Percentiles rank a stretch among this genome's conserved stretches.
phyloP scores from a whole-genome alignment of 2,113 vertebrate species.

The Rhinoderma darwinii region DNA sequence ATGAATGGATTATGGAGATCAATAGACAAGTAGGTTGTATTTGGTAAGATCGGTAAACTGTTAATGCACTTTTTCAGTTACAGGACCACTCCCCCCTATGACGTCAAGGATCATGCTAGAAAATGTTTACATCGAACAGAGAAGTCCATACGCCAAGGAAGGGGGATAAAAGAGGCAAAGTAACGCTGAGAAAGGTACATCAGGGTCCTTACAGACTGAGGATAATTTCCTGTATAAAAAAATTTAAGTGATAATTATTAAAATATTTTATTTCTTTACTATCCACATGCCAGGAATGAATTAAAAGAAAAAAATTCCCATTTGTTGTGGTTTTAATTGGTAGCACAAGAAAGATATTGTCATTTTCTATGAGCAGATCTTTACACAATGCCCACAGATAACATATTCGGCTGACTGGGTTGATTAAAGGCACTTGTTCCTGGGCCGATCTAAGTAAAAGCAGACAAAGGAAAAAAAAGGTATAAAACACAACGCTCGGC shows the following conservation, averaged over 20 bases:
- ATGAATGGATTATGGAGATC: not conserved
- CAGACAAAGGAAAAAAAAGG: conserved; percentile 2
- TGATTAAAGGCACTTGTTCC: conserved; percentile 6
- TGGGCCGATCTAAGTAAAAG: conserved; percentile 14
- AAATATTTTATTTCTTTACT: not conserved
- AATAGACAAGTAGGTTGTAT: not conserved
- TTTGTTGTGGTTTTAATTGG: not conserved
- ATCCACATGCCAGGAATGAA: not conserved
- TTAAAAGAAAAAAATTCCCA: not conserved
- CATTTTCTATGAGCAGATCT: not conserved
- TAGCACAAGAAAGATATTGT: not conserved
- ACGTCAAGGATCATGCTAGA: too few relatives aligned
- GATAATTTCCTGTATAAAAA: too few relatives aligned
- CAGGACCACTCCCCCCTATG: too few relatives aligned
- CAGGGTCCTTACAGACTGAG: not conserved
- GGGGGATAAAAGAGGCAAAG: not conserved
- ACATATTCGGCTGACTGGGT: not conserved
- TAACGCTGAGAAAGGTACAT: not conserved
- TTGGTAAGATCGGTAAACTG: not conserved
- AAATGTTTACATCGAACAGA: not conserved
- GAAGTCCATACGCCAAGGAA: too few relatives aligned
- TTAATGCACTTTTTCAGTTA: not conserved
- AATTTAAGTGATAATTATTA: not conserved
- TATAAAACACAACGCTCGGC: not conserved
- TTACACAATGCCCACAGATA: not conserved